phyloP scores from a whole-genome alignment of 2,797 vertebrate species.

The Coregonus ussuriensis region DNA sequence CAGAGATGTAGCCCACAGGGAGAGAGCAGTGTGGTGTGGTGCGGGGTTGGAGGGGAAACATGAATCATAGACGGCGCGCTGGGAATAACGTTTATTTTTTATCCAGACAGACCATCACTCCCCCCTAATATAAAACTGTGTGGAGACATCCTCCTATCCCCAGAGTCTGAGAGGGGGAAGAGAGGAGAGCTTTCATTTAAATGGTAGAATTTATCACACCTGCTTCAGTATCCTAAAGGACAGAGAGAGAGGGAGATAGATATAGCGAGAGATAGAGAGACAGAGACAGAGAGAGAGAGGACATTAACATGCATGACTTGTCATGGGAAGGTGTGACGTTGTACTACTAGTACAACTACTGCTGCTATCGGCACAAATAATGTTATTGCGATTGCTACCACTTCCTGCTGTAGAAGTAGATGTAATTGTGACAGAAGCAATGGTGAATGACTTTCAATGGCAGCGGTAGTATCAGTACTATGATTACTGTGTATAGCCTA shows the following conservation, averaged over 20 bases:
- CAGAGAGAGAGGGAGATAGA: constrained; percentile 19
- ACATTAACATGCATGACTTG: constrained; percentile 52
- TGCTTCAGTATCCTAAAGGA: constrained; percentile 65
- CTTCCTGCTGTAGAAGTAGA: not conserved
- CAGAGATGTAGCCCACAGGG: constrained; percentile 50
- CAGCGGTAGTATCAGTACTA: not conserved
- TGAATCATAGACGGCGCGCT: constrained; percentile 71
- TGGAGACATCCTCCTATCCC: constrained; percentile 68
- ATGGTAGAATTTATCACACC: constrained; percentile 76
- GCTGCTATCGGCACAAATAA: constrained; percentile 18
- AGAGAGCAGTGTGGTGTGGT: constrained; percentile 30
- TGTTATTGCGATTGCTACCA: constrained; percentile 3
- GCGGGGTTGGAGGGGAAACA: constrained; percentile 32
- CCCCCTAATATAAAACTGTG: constrained; percentile 77
- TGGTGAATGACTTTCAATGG: not conserved
- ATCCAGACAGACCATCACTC: constrained; percentile 79
- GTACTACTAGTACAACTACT: constrained; percentile 24
- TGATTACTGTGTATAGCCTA: not conserved
- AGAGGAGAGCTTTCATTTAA: constrained; percentile 71
- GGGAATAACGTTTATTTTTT: constrained; percentile 79
- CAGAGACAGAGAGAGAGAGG: not conserved
- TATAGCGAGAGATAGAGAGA: not conserved
- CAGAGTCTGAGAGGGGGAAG: constrained; percentile 52
- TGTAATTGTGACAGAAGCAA: too few species aligned
- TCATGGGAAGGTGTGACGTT: constrained; percentile 35